These are phyloP conservation scores for Schizothorax lantsangensis DNA, from an alignment of 2,797 vertebrate species.

Conservation along the genomic window DNA sequence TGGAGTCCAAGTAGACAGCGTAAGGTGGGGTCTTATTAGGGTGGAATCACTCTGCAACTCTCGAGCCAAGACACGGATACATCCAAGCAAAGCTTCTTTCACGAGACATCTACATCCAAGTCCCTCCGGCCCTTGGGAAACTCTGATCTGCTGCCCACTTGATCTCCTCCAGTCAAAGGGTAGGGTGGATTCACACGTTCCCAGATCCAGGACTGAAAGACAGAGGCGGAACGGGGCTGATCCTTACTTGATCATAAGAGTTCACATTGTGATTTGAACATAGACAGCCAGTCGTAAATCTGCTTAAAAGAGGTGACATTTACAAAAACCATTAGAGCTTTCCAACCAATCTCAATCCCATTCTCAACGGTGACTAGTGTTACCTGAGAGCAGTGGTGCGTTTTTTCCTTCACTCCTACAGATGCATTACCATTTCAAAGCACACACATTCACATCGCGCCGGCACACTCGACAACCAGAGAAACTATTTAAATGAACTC, in stretches of 20 bases:
- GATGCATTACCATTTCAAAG: conserved; percentile 53
- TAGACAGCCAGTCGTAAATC: background rate
- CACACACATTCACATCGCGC: background rate
- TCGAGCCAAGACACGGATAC: background rate
- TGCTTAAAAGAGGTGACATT: background rate
- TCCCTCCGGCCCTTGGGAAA: background rate
- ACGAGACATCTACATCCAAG: conserved; percentile 7
- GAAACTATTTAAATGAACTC: conserved; percentile 18
- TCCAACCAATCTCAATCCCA: background rate
- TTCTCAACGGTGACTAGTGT: conserved; percentile 3
- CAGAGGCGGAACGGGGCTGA: background rate
- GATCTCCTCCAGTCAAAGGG: background rate
- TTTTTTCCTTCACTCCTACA: conserved; percentile 7
- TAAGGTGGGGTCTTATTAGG: conserved; percentile 1
- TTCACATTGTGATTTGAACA: background rate
- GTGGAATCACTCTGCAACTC: conserved; percentile 15
- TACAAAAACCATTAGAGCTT: conserved; percentile 10
- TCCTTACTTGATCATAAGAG: background rate
- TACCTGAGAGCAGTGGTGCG: background rate
- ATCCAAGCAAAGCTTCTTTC: conserved; percentile 32
- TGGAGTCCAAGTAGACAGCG: background rate
- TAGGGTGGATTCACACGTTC: conserved; percentile 8
- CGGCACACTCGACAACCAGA: conserved; percentile 16
- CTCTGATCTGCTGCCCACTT: background rate
- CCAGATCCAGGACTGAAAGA: background rate